Percentiles rank a stretch among this genome's conserved stretches.
phyloP scores from a whole-genome alignment of 2,888 invertebrate genomes.

The Eilema sororculum region DNA sequence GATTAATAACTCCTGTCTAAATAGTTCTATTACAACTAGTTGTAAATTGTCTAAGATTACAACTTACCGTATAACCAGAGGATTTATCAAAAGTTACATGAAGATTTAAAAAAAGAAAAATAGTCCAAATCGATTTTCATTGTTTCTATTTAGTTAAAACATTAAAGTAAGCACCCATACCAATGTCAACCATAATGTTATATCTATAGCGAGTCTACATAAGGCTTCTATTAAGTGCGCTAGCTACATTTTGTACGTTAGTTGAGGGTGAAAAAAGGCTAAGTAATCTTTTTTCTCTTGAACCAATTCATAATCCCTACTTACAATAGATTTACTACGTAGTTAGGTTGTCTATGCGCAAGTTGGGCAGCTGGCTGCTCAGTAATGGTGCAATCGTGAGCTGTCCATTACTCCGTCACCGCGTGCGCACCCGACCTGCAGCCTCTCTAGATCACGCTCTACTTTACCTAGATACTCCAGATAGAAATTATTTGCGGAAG shows the following conservation, averaged over 20 bases:
- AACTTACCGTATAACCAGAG: too few species aligned
- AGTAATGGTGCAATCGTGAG: constrained; percentile 72
- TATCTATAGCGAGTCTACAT: not conserved
- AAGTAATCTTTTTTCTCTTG: not conserved
- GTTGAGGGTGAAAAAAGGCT: not conserved
- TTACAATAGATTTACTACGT: constrained; percentile 6
- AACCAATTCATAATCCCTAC: not conserved
- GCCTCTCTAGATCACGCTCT: constrained; percentile 51
- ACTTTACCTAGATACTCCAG: constrained; percentile 23
- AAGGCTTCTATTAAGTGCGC: not conserved
- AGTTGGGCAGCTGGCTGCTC: constrained; percentile 50
- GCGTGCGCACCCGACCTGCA: constrained; percentile 67
- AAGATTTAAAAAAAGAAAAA: too few species aligned
- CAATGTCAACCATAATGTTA: not conserved
- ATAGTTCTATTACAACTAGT: too few species aligned
- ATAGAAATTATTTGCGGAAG: constrained; percentile 10
- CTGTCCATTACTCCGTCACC: constrained; percentile 72
- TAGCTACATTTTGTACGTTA: not conserved
- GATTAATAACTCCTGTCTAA: too few species aligned
- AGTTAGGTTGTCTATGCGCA: constrained; percentile 26
- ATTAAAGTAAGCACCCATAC: not conserved
- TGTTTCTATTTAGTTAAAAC: too few species aligned
- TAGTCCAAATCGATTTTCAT: too few species aligned
- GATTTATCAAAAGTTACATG: too few species aligned
- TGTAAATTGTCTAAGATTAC: too few species aligned